Evolutionary conservation across 1,140 invertebrate genomes (phyloP).

Genomic region (Cydia splendana): DNA sequence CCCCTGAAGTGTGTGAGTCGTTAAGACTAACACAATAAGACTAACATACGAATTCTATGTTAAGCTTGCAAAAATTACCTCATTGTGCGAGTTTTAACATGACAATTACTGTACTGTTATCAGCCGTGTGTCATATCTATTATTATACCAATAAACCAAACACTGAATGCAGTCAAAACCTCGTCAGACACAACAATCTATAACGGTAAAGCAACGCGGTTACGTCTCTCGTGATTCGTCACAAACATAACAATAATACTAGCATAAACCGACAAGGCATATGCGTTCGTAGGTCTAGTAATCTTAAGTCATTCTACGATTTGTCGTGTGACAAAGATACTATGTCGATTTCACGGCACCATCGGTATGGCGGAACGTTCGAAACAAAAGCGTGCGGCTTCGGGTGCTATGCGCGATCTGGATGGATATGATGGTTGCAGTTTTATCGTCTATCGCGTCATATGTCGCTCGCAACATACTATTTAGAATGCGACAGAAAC

Average conservation of each 20-base stretch:
- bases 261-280: neutral
- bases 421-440: constrained; percentile 26
- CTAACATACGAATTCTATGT: neutral
- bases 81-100: constrained; percentile 8
- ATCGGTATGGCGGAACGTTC: constrained; percentile 40
- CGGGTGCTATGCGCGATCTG: constrained; percentile 61
- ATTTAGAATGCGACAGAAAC: too few species aligned
- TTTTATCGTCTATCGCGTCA: constrained; percentile 52
- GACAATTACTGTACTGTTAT: constrained; percentile 23
- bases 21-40: neutral
- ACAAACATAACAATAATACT: constrained; percentile 13
- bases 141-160: constrained; percentile 25
- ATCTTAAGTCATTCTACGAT: constrained; percentile 59
- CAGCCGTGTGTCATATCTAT: neutral
- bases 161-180: constrained; percentile 9
- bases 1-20: neutral
- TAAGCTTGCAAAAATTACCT: constrained; percentile 12
- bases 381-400: constrained; percentile 62
- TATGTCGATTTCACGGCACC: constrained; percentile 68
- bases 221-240: constrained; percentile 24
- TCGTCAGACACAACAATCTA: constrained; percentile 7
- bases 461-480: neutral
- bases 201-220: constrained; percentile 32
- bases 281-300: neutral
- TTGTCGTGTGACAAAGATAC: constrained; percentile 52